Conservation (phyloP, 2,888 invertebrate species). For the Cataglyphis rosenhaueri region DNA sequence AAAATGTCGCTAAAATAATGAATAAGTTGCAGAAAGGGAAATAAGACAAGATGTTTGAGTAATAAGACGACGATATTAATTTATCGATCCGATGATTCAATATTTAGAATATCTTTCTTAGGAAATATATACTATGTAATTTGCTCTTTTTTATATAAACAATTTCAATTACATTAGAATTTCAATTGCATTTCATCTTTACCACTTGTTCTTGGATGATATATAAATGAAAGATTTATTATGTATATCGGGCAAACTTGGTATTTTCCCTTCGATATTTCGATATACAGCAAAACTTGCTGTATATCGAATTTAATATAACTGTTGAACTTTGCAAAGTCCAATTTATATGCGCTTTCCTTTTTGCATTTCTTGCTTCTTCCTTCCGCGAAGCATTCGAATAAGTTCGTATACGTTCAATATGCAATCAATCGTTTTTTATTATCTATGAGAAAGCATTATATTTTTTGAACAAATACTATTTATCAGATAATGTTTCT, state of each 20-base stretch:
- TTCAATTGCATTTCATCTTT: neutral
- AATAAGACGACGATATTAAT: neutral
- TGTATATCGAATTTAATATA: neutral
- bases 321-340: neutral
- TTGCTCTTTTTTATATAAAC: neutral
- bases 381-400: neutral
- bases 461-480: neutral
- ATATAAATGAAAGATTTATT: neutral
- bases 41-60: neutral
- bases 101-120: neutral
- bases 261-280: neutral
- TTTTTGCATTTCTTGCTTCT: neutral
- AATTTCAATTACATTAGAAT: neutral
- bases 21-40: neutral
- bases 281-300: neutral
- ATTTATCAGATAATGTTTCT: neutral
- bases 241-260: neutral
- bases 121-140: neutral
- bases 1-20: neutral
- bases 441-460: neutral
- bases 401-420: neutral
- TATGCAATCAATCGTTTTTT: neutral
- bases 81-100: neutral
- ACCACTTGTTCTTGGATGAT: neutral
- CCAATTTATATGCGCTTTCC: constrained; percentile 3